These are phyloP conservation scores for Apis laboriosa DNA, from an alignment of 1,140 invertebrate species.

Conservation along the genomic window DNA sequence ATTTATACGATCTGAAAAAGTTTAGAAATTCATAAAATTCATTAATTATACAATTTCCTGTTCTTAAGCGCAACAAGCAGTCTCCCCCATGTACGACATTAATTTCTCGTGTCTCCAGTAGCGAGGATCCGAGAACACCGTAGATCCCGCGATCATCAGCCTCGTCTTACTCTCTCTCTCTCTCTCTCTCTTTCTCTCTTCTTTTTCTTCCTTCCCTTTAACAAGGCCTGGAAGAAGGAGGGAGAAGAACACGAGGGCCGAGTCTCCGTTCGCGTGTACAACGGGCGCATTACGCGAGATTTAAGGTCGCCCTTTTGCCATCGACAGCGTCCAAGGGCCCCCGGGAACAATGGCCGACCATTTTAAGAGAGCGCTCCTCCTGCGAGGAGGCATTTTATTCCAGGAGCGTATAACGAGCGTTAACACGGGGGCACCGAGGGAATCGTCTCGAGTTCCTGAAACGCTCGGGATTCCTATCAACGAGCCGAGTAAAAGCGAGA, in stretches of 20 bases:
- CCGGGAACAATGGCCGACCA: conserved; percentile 59
- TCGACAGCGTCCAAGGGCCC: conserved; percentile 49
- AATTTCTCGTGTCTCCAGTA: conserved; percentile 36
- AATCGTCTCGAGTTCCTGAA: conserved; percentile 50
- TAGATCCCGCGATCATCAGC: conserved; percentile 22
- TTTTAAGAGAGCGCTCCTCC: conserved; percentile 50
- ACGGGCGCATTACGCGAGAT: conserved; percentile 65
- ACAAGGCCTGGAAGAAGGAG: conserved; percentile 14
- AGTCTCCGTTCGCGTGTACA: conserved; percentile 37
- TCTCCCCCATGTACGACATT: conserved; percentile 27
- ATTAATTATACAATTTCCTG: too few relatives aligned
- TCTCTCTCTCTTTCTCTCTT: neutral
- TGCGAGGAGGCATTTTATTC: conserved; percentile 56
- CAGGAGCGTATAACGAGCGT: conserved; percentile 58
- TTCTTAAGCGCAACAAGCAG: too few relatives aligned
- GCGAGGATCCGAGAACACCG: conserved; percentile 5
- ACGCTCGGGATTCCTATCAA: conserved; percentile 52
- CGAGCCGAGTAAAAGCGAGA: neutral
- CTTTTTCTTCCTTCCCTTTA: conserved; percentile 17
- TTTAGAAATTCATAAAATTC: too few relatives aligned
- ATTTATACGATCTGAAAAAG: too few relatives aligned
- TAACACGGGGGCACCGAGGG: conserved; percentile 1
- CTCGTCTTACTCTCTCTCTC: neutral
- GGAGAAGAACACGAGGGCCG: conserved; percentile 29
- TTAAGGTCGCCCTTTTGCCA: conserved; percentile 63